Evolutionary conservation across 2,113 vertebrate genomes (phyloP).

Genomic region (Vimba vimba): DNA sequence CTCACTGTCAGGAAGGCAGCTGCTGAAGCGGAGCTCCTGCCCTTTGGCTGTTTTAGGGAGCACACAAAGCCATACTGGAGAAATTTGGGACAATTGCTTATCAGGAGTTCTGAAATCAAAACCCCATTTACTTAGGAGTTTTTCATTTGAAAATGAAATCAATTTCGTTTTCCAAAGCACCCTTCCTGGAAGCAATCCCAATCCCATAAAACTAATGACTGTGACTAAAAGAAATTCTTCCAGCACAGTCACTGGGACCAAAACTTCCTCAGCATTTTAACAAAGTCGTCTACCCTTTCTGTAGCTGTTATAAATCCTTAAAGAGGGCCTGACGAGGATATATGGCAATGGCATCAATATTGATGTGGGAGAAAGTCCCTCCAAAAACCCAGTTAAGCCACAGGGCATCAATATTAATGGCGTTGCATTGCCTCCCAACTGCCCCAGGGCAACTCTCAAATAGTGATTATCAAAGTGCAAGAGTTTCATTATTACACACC

Average conservation of each 20-base stretch:
- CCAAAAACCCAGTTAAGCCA: slow-evolving; percentile 72
- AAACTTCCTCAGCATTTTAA: slow-evolving; percentile 58
- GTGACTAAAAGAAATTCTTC: slow-evolving; percentile 51
- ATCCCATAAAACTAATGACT: slow-evolving; percentile 62
- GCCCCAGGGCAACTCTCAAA: slow-evolving; percentile 64
- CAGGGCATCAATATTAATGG: slow-evolving; percentile 80
- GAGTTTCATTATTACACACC: slow-evolving; percentile 61
- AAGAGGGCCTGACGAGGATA: slow-evolving; percentile 71
- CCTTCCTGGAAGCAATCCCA: slow-evolving; percentile 46
- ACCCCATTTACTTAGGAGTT: not conserved
- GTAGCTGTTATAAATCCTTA: slow-evolving; percentile 76
- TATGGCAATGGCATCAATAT: slow-evolving; percentile 80
- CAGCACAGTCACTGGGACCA: slow-evolving; percentile 61
- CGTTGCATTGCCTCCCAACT: slow-evolving; percentile 67
- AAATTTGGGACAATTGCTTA: slow-evolving; percentile 6
- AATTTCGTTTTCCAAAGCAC: slow-evolving; percentile 31
- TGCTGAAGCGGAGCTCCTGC: slow-evolving; percentile 37
- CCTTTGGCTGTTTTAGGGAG: not conserved
- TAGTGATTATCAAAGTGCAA: slow-evolving; percentile 65
- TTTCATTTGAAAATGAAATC: slow-evolving; percentile 25
- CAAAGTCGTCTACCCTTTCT: slow-evolving; percentile 47
- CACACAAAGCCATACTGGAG: not conserved
- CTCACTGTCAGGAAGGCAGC: slow-evolving; percentile 64
- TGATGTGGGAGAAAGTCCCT: slow-evolving; percentile 77
- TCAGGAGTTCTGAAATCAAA: not conserved